A percentile compares a stretch with the other conserved stretches of the same genome.
Conservation (phyloP, 2,113 vertebrate species). For the Haemorhous mexicanus region DNA sequence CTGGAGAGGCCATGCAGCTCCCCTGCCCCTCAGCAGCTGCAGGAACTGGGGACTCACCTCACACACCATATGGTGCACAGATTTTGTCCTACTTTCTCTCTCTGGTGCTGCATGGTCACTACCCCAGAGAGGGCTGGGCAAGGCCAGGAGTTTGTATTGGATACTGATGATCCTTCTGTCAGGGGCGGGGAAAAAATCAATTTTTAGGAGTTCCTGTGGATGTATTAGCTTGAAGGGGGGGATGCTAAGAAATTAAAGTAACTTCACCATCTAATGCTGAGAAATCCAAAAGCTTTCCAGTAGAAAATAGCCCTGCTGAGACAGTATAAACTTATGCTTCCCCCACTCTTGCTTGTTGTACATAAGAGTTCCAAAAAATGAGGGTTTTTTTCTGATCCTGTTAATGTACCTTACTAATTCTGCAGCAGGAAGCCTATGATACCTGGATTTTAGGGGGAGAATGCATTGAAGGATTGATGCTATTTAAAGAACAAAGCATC, state of each 20-base stretch:
- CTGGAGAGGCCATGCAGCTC: accelerated
- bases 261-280: not conserved
- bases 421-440: not conserved
- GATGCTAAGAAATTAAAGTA: not conserved
- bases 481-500: not conserved
- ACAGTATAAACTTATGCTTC: not conserved
- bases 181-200: not conserved
- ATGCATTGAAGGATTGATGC: not conserved
- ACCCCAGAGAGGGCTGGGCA: not conserved
- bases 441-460: not conserved
- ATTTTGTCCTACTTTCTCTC: not conserved
- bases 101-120: not conserved
- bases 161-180: not conserved
- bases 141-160: not conserved
- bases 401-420: not conserved
- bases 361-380: not conserved
- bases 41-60: accelerated
- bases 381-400: not conserved
- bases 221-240: not conserved
- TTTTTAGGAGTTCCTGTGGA: not conserved
- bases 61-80: not conserved
- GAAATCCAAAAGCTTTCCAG: not conserved
- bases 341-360: not conserved
- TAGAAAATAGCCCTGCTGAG: not conserved
- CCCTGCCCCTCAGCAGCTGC: not conserved